A percentile compares a stretch with the other conserved stretches of the same genome.
Evolutionary conservation across 2,113 vertebrate species (phyloP).

Genomic region (Hemiprocne comata): DNA sequence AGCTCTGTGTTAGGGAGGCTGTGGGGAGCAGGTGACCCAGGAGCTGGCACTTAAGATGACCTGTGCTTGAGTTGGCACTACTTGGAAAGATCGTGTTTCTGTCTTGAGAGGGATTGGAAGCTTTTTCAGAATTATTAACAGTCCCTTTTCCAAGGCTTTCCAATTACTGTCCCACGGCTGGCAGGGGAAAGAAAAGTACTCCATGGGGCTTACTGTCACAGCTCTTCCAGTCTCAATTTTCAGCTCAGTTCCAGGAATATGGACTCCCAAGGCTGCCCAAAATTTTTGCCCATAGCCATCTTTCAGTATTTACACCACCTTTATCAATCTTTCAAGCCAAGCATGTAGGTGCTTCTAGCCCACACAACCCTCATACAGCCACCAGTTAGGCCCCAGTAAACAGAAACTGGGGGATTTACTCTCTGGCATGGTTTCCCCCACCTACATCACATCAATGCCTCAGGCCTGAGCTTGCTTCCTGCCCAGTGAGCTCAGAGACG

Average conservation of each 20-base stretch:
- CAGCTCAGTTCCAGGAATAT: background rate
- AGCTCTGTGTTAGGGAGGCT: background rate
- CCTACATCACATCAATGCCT: background rate
- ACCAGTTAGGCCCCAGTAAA: background rate
- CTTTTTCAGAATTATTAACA: slow-evolving; percentile 9
- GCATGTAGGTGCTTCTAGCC: background rate
- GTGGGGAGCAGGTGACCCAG: slow-evolving; percentile 9
- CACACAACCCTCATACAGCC: background rate
- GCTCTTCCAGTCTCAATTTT: background rate
- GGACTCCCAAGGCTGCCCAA: background rate
- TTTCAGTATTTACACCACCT: background rate
- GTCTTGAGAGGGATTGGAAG: background rate
- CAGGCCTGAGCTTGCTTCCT: background rate
- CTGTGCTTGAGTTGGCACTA: background rate
- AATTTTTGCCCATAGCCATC: background rate
- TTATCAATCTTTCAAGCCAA: background rate
- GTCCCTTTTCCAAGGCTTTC: background rate
- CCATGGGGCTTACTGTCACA: background rate
- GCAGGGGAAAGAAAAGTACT: background rate
- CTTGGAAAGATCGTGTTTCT: background rate
- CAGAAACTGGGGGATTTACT: background rate
- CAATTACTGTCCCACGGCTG: background rate
- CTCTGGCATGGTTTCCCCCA: background rate
- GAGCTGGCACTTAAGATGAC: background rate
- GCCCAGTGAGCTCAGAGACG: accelerated